These are phyloP conservation scores for Apus apus DNA, from an alignment of 2,113 vertebrate genomes.

Conservation along the genomic window DNA sequence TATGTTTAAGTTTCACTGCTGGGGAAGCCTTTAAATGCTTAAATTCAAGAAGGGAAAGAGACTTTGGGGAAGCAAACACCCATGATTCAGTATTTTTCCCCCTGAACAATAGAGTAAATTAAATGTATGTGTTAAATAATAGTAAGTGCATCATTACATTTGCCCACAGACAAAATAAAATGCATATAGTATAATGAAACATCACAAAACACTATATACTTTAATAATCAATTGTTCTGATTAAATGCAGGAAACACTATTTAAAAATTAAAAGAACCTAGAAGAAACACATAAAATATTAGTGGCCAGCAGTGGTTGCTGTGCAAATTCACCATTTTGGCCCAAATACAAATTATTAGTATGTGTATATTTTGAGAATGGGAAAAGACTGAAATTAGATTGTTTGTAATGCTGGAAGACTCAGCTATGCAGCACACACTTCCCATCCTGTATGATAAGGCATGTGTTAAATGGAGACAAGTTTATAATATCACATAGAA, in stretches of 20 bases:
- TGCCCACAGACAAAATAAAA: not conserved
- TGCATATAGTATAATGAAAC: not conserved
- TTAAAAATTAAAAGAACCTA: not conserved
- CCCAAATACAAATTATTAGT: not conserved
- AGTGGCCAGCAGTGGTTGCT: not conserved
- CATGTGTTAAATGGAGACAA: not conserved
- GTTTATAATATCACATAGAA: not conserved
- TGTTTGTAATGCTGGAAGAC: not conserved
- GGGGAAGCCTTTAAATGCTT: not conserved
- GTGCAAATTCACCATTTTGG: not conserved
- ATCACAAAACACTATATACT: not conserved
- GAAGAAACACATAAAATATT: not conserved
- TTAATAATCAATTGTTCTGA: not conserved
- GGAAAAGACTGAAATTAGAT: not conserved
- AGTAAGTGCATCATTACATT: not conserved
- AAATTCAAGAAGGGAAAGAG: not conserved
- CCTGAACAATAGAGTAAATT: conserved; percentile 9
- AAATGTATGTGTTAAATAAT: conserved; percentile 36
- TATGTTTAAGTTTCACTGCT: conserved; percentile 19
- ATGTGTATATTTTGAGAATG: not conserved
- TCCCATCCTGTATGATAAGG: not conserved
- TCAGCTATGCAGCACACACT: not conserved
- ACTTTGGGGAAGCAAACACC: not conserved
- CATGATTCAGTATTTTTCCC: conserved; percentile 4
- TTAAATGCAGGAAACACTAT: not conserved